phyloP scores from a whole-genome alignment of 2,888 invertebrate genomes.

The Mystacides longicornis region DNA sequence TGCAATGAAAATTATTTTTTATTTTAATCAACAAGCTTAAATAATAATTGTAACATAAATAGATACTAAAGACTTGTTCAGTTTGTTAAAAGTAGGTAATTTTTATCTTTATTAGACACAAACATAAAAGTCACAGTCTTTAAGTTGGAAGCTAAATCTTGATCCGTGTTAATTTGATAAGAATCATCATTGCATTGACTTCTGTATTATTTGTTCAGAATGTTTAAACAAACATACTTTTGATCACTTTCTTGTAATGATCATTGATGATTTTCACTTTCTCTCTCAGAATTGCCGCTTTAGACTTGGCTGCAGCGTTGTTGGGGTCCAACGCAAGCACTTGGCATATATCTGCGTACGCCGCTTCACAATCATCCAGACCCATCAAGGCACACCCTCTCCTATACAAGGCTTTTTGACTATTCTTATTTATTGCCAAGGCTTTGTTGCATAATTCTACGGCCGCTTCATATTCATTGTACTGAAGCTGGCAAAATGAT shows the following conservation, averaged over 20 bases:
- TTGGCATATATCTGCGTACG: constrained; percentile 50
- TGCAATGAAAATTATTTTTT: too few species aligned
- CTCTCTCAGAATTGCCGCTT: constrained; percentile 48
- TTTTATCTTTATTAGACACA: too few species aligned
- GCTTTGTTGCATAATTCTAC: constrained; percentile 67
- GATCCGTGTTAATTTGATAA: too few species aligned
- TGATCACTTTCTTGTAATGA: constrained; percentile 51
- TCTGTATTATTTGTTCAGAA: too few species aligned
- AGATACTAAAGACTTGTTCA: too few species aligned
- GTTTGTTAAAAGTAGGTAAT: too few species aligned
- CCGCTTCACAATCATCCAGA: constrained; percentile 58
- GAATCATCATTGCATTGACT: too few species aligned
- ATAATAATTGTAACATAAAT: too few species aligned
- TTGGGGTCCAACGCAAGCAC: constrained; percentile 54
- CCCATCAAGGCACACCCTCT: constrained; percentile 66
- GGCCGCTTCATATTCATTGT: constrained; percentile 58
- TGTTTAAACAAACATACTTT: constrained; percentile 43
- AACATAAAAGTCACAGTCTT: too few species aligned
- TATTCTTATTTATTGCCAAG: constrained; percentile 65
- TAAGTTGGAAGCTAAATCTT: too few species aligned
- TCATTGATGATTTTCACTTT: constrained; percentile 54
- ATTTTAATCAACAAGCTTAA: too few species aligned
- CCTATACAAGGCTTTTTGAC: constrained; percentile 83
- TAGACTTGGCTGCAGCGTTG: constrained; percentile 55
- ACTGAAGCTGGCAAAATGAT: constrained; percentile 70